Conservation (phyloP, 1,140 invertebrate genomes). For the Euglossa dilemma region DNA sequence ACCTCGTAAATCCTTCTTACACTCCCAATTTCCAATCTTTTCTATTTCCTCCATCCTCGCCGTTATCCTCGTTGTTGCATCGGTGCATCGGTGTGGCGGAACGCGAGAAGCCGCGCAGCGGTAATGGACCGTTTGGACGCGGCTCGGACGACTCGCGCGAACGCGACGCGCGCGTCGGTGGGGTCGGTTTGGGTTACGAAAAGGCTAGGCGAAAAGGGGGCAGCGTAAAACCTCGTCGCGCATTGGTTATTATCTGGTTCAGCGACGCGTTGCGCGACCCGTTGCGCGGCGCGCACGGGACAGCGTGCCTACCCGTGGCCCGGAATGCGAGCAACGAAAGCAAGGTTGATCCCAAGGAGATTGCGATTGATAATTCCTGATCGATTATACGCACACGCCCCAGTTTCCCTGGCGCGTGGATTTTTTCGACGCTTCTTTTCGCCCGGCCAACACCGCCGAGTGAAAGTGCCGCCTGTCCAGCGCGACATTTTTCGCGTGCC, state of each 20-base stretch:
- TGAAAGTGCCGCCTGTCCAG: slow-evolving; percentile 48
- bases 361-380: slow-evolving; percentile 73
- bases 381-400: slow-evolving; percentile 72
- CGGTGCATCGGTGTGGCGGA: background rate
- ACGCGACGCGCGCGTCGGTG: background rate
- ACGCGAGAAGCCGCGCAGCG: no score
- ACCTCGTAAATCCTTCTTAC: background rate
- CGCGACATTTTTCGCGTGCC: slow-evolving; percentile 53
- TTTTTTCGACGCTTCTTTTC: slow-evolving; percentile 67
- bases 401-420: slow-evolving; percentile 64
- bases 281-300: background rate
- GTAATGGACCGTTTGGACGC: no score
- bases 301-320: slow-evolving; percentile 1
- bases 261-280: slow-evolving; percentile 17
- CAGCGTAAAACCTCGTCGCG: no score
- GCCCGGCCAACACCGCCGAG: slow-evolving; percentile 8
- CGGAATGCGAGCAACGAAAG: slow-evolving; percentile 78
- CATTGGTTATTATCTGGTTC: slow-evolving; percentile 25
- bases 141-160: no score
- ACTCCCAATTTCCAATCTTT: background rate
- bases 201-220: background rate
- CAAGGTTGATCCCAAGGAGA: slow-evolving; percentile 79
- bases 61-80: no score
- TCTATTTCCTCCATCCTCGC: no score
- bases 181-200: no score